phyloP scores from a whole-genome alignment of 1,140 invertebrate genomes.

The Drosophila chauvacae region DNA sequence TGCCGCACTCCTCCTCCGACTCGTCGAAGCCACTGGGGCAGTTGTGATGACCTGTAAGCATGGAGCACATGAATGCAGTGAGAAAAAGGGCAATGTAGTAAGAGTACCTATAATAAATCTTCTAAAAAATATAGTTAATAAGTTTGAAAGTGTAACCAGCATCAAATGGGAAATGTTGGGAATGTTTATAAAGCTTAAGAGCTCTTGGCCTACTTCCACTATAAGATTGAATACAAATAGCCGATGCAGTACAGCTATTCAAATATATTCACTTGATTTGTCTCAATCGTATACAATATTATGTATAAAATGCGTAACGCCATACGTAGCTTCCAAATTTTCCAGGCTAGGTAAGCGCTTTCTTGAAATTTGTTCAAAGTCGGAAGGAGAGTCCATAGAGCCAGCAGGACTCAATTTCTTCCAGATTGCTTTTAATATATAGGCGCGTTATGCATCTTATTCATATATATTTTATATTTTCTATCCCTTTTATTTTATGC shows the following conservation, averaged over 20 bases:
- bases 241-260: too few species aligned
- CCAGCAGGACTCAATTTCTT: too few species aligned
- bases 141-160: not conserved
- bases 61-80: constrained; percentile 11
- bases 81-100: not conserved
- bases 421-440: too few species aligned
- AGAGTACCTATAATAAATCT: not conserved
- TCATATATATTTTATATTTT: too few species aligned
- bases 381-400: too few species aligned
- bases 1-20: constrained; percentile 89
- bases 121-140: not conserved
- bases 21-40: constrained; percentile 95
- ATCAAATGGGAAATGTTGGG: not conserved
- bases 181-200: not conserved
- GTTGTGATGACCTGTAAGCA: constrained; percentile 86
- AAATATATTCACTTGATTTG: too few species aligned
- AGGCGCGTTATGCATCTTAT: too few species aligned
- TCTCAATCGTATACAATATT: too few species aligned
- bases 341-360: too few species aligned
- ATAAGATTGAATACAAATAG: too few species aligned
- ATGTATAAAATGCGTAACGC: not conserved
- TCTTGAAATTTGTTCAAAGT: too few species aligned
- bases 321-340: too few species aligned
- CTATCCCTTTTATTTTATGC: not conserved
- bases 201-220: not conserved